Percentiles rank a stretch among this genome's conserved stretches.
Conservation (phyloP, 1,140 invertebrate species). For the Trialeurodes vaporariorum region DNA sequence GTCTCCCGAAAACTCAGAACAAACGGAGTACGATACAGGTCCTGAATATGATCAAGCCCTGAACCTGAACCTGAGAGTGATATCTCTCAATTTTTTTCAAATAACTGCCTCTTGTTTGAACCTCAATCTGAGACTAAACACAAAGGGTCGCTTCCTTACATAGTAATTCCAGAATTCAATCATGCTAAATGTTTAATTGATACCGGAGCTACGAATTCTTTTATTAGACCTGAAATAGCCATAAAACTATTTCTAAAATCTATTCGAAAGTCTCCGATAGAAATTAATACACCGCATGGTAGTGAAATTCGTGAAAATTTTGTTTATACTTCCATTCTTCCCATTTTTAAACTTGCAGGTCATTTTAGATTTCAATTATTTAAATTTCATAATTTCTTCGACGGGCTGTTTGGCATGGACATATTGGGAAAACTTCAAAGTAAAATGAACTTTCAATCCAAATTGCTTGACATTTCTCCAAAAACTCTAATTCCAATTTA, state of each 20-base stretch:
- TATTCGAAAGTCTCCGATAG: background rate
- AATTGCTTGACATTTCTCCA: background rate
- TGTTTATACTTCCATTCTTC: background rate
- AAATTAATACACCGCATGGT: background rate
- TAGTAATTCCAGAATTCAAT: background rate
- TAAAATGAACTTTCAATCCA: background rate
- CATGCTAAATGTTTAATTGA: background rate
- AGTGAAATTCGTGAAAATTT: background rate
- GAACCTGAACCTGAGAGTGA: background rate
- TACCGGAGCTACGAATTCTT: background rate
- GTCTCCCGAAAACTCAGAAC: background rate
- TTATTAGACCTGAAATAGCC: background rate
- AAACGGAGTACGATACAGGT: background rate
- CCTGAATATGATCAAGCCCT: background rate
- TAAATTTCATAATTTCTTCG: background rate
- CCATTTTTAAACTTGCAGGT: background rate
- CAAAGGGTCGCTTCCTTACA: background rate
- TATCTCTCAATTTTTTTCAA: background rate
- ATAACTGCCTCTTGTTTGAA: background rate
- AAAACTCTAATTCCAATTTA: background rate
- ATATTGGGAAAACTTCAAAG: background rate
- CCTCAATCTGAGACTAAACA: background rate
- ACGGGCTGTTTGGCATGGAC: background rate
- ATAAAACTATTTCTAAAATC: background rate
- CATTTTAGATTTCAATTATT: background rate